Base-by-base conservation (phyloP, 2,888 invertebrate genomes). In the Heliconius ethilla region DNA sequence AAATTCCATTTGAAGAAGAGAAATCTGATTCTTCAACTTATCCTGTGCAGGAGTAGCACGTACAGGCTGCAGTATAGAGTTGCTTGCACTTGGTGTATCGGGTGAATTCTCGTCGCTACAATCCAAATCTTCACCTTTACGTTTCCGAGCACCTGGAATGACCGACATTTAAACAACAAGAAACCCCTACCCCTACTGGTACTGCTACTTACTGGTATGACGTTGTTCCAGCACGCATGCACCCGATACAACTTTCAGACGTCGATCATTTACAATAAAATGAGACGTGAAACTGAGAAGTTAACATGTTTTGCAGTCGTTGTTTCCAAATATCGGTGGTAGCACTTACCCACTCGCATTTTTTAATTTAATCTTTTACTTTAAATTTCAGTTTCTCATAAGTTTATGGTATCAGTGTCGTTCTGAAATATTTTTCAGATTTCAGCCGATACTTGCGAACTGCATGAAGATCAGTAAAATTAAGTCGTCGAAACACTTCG, bases 341-440 rank as follows among this genome's bases (percentile, higher is more conserved):
- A 80, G 76, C 77, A 81, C 81, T 83, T 25, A 76, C 78, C 82
- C 81, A 82, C 70, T 78, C 63, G 78, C 79, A 75, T 37, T 82
- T 33, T 79, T 75, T 82, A 25, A 65, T 29, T 72, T 72, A 75
- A 6, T 75, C 51, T 22, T 45, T 37, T 72, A 76, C 63, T 83
- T 82, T 81, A 70, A 63, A 76, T 80, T 70, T 82, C 25, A 82
- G 72, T 79, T 37, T 81, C 78, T 83, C 83, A 75, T 83, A 83
- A 69, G 82, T 83, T 81, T 81, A 70, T 10, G 83, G 81, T 82
- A 82, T 83, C 37, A 83, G 77, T 74, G 83, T 79, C 27, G 82
- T 82, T 81, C 83, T 83, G 79, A 82, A 83, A 81, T 80, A 83
- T 78, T 82, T 82, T 81, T 83, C 78, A 76, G 80, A 81, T 78